Evolutionary conservation across 1,140 invertebrate genomes (phyloP), one percentile per base, ranked within the genome.

Genomic region (Drosophila prosaltans): DNA sequence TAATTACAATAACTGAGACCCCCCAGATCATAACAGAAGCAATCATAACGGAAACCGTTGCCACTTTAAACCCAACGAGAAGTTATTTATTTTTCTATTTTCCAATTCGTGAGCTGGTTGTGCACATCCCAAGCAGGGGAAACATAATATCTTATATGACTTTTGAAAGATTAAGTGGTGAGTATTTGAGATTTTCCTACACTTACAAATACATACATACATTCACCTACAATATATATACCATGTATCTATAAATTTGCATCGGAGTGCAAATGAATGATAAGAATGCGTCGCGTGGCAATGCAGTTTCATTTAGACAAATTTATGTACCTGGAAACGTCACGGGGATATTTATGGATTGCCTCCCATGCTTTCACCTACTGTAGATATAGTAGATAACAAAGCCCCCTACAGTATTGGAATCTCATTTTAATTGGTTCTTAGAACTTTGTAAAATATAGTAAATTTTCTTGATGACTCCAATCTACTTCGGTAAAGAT

Each of bases 111-210:
- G 85, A 91, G 81, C 78, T 91, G 78, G 71, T 70, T 76, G 81
- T 90, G 82, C 86, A 73, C 88, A 91, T 82, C 88, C 91, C 82
- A 91, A 82, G 91, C 75, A 91, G 88, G 81, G 88, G 82, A 92
- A 82, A 84, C 76, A 84, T 75, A 90, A 88, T 85, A 82, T 92
- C 90, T 92, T 92, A 92, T 92, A 92, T 92, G 91, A 92, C 91
- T 92, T 92, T 92, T 91, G 91, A 92, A 92, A 92, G 91, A 92
- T 86, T 89, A 78, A 79, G 69, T 86, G 91, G 91, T 92, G 79
- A 92, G 91, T 92, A 10, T 51, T n/a, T 24, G 39, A 30, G 4
- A 41, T 48, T 7, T 10, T 10, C 10, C 10, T 41, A 41, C 2
- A 16, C 21, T 6, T 39, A 36, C 16, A 59, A 9, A 40, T 40